Base-by-base conservation (phyloP, 2,888 invertebrate genomes). In the Campoletis raptor region DNA sequence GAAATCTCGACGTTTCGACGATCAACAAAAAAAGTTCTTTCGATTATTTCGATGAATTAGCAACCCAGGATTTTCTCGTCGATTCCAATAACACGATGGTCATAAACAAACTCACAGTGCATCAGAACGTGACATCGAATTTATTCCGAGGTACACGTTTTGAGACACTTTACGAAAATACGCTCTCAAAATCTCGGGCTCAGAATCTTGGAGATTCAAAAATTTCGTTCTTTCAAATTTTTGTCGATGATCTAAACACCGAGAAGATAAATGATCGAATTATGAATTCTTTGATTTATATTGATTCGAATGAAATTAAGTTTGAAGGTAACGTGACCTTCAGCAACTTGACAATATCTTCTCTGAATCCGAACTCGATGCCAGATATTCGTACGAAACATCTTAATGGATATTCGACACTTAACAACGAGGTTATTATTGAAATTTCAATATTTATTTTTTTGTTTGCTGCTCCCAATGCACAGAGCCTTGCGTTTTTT, bases 301-400 rank as follows among this genome's bases (percentile, higher is more conserved):
- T 89, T 18, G 91, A 92, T 74, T 87, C 78, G 48, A 87, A 5
- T 86, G 73, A 91, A 67, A 12, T 93, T 24, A 74, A 79, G 57
- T 81, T 93, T 54, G 52, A 81, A 3, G 90, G 89, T 0, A 85
- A 92, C 40, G 83, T 92, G 18, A 88, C 87, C 2, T 94, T 94
- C 61, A 85, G 88, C 0, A 74, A 91, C 66, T 85, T 94, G 7
- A 52, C 4, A 10, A 24, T 86, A 24, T 73, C 83, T 10, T 81
- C 81, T 24, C 6, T 15, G 2, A 67, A 90, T 70, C 89, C 69
- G n/a, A 6, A 9, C 8, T 57, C 69, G 42, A 54, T 15, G 90
- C 10, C 80, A 21, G 86, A 92, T 42, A 79, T 92, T 12, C 72
- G 52, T 42, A 90, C 90, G 10, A 84, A 79, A 42, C 88, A 70